These are phyloP conservation scores for Siphonodentalium dalli DNA, from an alignment of 2,888 invertebrate species.

Conservation along the genomic window DNA sequence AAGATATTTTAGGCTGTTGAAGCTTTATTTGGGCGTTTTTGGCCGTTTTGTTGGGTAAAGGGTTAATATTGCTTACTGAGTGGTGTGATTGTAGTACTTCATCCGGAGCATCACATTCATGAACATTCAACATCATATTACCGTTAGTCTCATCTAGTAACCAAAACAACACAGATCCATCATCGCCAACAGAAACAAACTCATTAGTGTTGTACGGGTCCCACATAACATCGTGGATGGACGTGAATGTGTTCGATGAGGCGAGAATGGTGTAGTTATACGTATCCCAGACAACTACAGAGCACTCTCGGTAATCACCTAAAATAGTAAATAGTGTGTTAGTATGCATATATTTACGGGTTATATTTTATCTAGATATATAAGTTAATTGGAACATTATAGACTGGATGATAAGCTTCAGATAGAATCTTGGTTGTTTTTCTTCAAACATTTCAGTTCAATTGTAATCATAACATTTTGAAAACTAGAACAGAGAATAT, in stretches of 20 bases:
- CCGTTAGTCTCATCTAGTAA: constrained; percentile 55
- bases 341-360: too few species aligned
- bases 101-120: constrained; percentile 58
- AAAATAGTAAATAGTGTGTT: constrained; percentile 15
- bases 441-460: too few species aligned
- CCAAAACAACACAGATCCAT: constrained; percentile 59
- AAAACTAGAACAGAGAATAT: too few species aligned
- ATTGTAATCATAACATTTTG: too few species aligned
- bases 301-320: constrained; percentile 61
- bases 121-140: constrained; percentile 51
- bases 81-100: constrained; percentile 47
- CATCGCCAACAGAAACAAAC: constrained; percentile 59
- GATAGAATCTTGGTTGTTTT: too few species aligned
- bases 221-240: constrained; percentile 59
- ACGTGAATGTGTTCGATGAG: constrained; percentile 45
- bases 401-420: too few species aligned
- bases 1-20: too few species aligned
- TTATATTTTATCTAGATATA: too few species aligned
- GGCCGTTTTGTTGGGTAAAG: too few species aligned
- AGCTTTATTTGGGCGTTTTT: too few species aligned
- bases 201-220: constrained; percentile 62
- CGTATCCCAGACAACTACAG: constrained; percentile 59
- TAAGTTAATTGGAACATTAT: too few species aligned
- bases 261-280: constrained; percentile 46
- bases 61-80: constrained; percentile 27